These are phyloP conservation scores for Elaphurus davidianus DNA, from an alignment of 2,113 vertebrate species.

Conservation along the genomic window DNA sequence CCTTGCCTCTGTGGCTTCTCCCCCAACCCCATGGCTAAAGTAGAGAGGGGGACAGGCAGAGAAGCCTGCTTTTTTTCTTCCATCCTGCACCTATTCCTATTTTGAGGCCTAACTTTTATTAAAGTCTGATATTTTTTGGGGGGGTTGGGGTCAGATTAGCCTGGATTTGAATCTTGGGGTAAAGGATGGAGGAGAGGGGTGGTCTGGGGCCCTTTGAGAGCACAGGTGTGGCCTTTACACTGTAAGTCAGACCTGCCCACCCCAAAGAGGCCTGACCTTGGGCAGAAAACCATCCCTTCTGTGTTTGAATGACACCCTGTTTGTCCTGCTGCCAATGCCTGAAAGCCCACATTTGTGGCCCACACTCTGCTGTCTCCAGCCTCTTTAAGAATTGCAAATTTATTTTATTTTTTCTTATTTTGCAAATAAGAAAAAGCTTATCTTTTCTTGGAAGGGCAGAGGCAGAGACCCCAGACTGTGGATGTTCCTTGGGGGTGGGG, in stretches of 20 bases:
- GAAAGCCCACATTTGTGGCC: too few relatives aligned
- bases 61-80: background rate
- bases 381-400: background rate
- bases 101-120: background rate
- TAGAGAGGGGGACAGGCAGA: background rate
- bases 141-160: background rate
- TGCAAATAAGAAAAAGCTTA: too few relatives aligned
- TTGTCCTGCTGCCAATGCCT: background rate
- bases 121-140: fast-evolving
- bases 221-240: fast-evolving
- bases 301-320: background rate
- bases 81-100: background rate
- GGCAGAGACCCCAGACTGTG: background rate
- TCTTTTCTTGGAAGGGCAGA: background rate
- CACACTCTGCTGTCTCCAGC: background rate
- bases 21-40: background rate
- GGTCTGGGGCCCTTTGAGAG: background rate
- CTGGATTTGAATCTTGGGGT: background rate
- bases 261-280: background rate
- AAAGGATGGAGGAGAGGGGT: background rate
- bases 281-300: background rate
- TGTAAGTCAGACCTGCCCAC: background rate
- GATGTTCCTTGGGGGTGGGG: background rate
- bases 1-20: background rate
- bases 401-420: background rate